Evolutionary conservation across 2,113 vertebrate genomes (phyloP), one percentile per base, ranked within the genome.

Genomic region (Hippocampus barbouri): DNA sequence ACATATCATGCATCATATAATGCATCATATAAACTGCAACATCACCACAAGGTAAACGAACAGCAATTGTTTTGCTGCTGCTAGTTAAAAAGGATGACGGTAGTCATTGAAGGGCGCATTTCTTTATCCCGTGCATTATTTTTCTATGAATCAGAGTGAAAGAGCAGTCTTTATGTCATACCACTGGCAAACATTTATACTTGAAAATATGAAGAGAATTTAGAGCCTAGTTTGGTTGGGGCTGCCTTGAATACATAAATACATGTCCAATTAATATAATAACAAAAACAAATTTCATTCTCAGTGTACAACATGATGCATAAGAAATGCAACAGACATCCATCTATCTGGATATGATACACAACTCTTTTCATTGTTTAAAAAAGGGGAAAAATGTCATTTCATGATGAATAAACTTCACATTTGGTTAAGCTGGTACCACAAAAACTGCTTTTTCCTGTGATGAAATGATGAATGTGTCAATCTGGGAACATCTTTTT

Each of bases 361-460:
- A 61, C 59, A 18, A 45, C 12, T 77, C 68, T 71, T 69, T 15
- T 66, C 71, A 34, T 41, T 61, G 41, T 54, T 66, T 64, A 56
- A 57, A 53, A 63, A 15, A 41, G 21, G 0, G 54, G 54, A 56
- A 4, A 25, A 49, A 49, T 16, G 16, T 6, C 41, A 11, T 12
- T 47, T 41, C 45, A 74, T 63, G 27, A 73, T 41, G 0, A 80
- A 74, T 2, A 72, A 25, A 14, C 3, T 53, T 62, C 51, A 38
- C 11, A 53, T 66, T 69, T 73, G 57, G 61, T 68, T 47, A 68
- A 72, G 2, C 27, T 80, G 90, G 91, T 85, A 82, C 82, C 90
- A 89, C 34, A 92, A 92, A 95, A 92, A 90, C 91, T 91, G 88
- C 90, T 93, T 92, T 92, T 93, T 92, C 91, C 85, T 74, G 54